Base-by-base conservation (phyloP, 2,113 vertebrate genomes). In the Charina bottae region DNA sequence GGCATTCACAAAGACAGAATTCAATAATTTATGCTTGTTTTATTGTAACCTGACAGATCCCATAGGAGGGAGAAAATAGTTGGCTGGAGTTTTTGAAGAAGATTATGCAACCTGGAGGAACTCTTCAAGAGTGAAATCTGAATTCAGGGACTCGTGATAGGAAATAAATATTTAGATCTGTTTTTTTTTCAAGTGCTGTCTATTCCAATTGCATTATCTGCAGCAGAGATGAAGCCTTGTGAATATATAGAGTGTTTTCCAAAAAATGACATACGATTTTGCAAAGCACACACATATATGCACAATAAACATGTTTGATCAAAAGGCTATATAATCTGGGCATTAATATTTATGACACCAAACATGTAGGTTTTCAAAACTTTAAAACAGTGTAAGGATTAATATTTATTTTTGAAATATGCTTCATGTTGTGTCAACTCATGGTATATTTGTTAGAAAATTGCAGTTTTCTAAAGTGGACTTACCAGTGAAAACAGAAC, bases 371-470 rank as follows among this genome's bases (percentile, higher is more conserved):
- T 93, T 90, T 90, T 3, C 33, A 13, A 64, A 89, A 7, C 68
- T 84, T 68, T 53, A 90, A 92, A 95, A 2, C 11, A 60, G 0
- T 11, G 54, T 94, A 90, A 93, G 68, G 5, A 55, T 85, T 85
- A 8, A 93, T 92, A 54, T 93, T 83, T 83, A 5, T 33, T 91
- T 93, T 78, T 88, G 60, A 1, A 88, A 59, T 62, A 26, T 78
- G 42, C 28, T 53, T 83, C 86, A 59, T 88, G 24, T 78, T 89
- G 60, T 13, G 93, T 88, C 37, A 60, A 1, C 0, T 0, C 4
- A 37, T 1, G 2, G 60, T 2, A 1, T 7, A 0, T 23, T 23
- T 92, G 64, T 92, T 59, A 6, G 5, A 49, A 62, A 60, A 88
- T 10, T 87, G 85, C 33, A 62, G 72, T 37, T 83, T 64, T 60